Evolutionary conservation across 2,888 invertebrate species (phyloP).

Genomic region (Anoplius nigerrimus): DNA sequence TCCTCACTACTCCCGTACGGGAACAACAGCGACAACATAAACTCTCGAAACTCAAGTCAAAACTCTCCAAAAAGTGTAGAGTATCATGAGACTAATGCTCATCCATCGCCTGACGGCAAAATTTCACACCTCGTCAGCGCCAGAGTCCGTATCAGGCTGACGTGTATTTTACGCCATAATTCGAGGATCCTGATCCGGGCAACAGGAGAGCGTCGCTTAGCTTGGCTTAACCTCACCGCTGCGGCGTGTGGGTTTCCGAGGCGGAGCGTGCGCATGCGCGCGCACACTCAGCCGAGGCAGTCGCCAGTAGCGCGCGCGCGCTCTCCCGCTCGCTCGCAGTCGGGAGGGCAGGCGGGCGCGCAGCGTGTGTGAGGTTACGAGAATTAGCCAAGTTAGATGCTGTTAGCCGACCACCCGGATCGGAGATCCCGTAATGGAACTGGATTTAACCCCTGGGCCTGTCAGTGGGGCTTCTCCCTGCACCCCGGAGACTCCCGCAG

Average conservation of each 20-base stretch:
- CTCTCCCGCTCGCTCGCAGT: not conserved
- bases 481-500: constrained; percentile 41
- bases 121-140: too few species aligned
- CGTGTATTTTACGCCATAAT: too few species aligned
- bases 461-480: constrained; percentile 47
- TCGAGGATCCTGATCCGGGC: too few species aligned
- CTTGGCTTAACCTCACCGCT: too few species aligned
- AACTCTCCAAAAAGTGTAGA: too few species aligned
- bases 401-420: constrained; percentile 61
- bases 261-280: not conserved
- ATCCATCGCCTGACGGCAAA: too few species aligned
- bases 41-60: too few species aligned
- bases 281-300: not conserved
- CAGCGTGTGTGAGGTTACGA: constrained; percentile 38
- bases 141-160: too few species aligned
- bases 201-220: too few species aligned
- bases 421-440: constrained; percentile 61
- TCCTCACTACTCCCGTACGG: too few species aligned
- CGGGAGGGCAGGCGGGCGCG: constrained; percentile 12
- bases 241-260: not conserved
- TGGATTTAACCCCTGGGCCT: constrained; percentile 60
- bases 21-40: too few species aligned
- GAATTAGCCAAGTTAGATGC: constrained; percentile 63
- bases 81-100: too few species aligned
- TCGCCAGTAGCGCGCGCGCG: constrained; percentile 10